Conservation (phyloP, 2,888 invertebrate genomes). For the Slavum lentiscoides region DNA sequence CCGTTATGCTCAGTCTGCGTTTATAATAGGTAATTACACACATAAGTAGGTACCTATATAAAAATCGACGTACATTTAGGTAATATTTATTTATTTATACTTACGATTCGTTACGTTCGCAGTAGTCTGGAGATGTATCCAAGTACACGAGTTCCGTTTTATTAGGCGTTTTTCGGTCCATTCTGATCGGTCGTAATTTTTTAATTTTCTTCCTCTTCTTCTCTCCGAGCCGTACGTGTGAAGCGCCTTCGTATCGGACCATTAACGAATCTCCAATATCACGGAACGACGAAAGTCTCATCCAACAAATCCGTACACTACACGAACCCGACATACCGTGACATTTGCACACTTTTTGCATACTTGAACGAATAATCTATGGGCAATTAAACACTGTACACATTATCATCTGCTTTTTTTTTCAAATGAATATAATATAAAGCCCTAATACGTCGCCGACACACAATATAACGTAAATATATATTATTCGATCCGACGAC, state of each 20-base stretch:
- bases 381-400: not conserved
- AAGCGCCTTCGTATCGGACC: slow-evolving; percentile 83
- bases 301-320: slow-evolving; percentile 88
- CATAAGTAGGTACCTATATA: too few relatives aligned
- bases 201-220: slow-evolving; percentile 67
- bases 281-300: slow-evolving; percentile 76
- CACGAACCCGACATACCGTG: slow-evolving; percentile 94
- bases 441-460: too few relatives aligned
- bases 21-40: slow-evolving; percentile 34
- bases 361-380: slow-evolving; percentile 60
- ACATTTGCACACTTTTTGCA: slow-evolving; percentile 89
- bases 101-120: slow-evolving; percentile 82
- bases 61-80: too few relatives aligned
- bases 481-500: too few relatives aligned
- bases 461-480: too few relatives aligned
- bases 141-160: slow-evolving; percentile 88
- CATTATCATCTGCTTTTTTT: too few relatives aligned
- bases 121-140: slow-evolving; percentile 90
- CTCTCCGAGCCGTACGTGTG: slow-evolving; percentile 75
- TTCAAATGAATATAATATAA: too few relatives aligned
- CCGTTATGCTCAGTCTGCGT: slow-evolving; percentile 75
- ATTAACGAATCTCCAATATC: slow-evolving; percentile 77
- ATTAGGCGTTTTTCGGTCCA: slow-evolving; percentile 82
- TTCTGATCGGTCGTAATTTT: slow-evolving; percentile 73
- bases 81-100: slow-evolving; percentile 58